Conservation (phyloP, 2,888 invertebrate species). For the Euspilapteryx auroguttella region DNA sequence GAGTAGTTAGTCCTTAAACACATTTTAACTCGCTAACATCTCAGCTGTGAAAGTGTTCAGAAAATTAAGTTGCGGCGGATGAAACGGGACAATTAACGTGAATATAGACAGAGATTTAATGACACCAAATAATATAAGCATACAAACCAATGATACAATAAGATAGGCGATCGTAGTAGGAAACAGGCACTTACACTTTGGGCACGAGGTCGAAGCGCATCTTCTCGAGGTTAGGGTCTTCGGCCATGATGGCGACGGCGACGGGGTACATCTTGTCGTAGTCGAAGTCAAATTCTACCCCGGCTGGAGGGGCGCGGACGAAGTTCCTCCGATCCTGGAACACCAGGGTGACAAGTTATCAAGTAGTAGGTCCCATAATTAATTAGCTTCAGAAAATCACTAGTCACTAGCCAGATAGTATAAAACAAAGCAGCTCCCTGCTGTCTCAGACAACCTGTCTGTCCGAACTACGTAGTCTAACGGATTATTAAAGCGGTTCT, state of each 20-base stretch:
- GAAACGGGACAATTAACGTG: no score
- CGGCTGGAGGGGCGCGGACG: constrained; percentile 93
- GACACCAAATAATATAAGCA: no score
- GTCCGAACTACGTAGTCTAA: no score
- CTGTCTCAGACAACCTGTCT: background rate
- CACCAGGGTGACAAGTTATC: background rate
- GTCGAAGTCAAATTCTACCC: constrained; percentile 94
- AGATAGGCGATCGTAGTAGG: background rate
- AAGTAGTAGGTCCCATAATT: background rate
- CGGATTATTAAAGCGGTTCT: no score
- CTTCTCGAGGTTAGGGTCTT: constrained; percentile 94
- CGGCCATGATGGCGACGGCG: constrained; percentile 91
- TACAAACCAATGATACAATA: no score
- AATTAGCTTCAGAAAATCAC: background rate
- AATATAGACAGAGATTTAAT: no score
- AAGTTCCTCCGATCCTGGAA: constrained; percentile 93
- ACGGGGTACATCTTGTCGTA: constrained; percentile 91
- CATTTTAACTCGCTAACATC: no score
- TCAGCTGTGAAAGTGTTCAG: no score
- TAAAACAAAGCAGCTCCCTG: background rate
- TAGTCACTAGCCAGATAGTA: no score
- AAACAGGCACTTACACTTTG: constrained; percentile 81
- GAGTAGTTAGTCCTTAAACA: no score
- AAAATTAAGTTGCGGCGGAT: no score
- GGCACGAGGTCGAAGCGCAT: constrained; percentile 99